These are phyloP conservation scores for Philotrypesis tridentata DNA, from an alignment of 1,140 invertebrate genomes.

Conservation along the genomic window DNA sequence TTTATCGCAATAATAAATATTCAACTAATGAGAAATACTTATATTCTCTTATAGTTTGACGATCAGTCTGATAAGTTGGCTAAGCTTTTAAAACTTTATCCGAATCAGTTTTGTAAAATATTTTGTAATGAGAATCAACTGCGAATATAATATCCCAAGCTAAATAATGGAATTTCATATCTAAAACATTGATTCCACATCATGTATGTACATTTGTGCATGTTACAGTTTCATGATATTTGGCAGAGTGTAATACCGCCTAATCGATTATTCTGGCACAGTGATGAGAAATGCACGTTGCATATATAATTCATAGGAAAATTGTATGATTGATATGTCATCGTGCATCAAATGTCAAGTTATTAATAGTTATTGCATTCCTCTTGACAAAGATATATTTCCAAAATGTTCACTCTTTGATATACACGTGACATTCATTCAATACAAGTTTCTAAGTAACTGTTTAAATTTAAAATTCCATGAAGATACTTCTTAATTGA, in stretches of 20 bases:
- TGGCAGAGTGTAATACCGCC: neutral
- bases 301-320: neutral
- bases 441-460: neutral
- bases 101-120: slow-evolving; percentile 16
- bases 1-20: slow-evolving; percentile 46
- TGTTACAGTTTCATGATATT: too few species aligned
- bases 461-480: neutral
- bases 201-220: too few species aligned
- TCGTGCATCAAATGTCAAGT: slow-evolving; percentile 3
- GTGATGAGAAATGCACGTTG: neutral
- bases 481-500: too few species aligned
- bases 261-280: slow-evolving; percentile 15
- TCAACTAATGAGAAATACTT: slow-evolving; percentile 37
- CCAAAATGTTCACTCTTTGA: neutral
- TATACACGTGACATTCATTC: neutral
- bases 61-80: slow-evolving; percentile 35
- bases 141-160: too few species aligned
- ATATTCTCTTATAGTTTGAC: slow-evolving; percentile 31
- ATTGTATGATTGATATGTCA: slow-evolving; percentile 38
- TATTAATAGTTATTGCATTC: slow-evolving; percentile 1
- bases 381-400: neutral
- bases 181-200: too few species aligned
- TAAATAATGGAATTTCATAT: too few species aligned
- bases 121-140: neutral
- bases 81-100: slow-evolving; percentile 21